A percentile compares a stretch with the other conserved stretches of the same genome.
Evolutionary conservation across 2,797 vertebrate genomes (phyloP).

Genomic region (Lerista edwardsae): DNA sequence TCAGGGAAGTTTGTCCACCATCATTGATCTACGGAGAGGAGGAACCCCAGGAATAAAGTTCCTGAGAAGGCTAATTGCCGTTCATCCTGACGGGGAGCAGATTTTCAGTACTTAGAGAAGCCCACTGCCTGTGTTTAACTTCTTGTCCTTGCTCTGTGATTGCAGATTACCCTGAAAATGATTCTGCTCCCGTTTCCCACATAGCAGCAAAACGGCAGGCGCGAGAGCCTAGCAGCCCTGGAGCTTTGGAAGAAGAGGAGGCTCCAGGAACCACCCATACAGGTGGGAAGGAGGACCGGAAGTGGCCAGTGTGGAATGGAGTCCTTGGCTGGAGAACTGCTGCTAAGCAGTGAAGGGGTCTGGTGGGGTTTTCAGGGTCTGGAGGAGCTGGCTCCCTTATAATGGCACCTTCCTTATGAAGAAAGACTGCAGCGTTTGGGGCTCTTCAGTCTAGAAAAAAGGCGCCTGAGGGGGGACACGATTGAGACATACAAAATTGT

Average conservation of each 20-base stretch:
- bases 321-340: too few species aligned
- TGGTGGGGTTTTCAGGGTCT: too few species aligned
- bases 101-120: not conserved
- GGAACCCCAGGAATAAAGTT: not conserved
- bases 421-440: too few species aligned
- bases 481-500: too few species aligned
- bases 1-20: not conserved
- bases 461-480: too few species aligned
- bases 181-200: not conserved
- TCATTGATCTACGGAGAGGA: not conserved
- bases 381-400: too few species aligned
- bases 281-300: not conserved
- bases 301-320: not conserved
- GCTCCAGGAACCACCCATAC: not conserved
- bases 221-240: not conserved
- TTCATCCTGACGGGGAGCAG: too few species aligned
- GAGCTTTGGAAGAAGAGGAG: not conserved
- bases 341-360: too few species aligned
- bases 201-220: not conserved
- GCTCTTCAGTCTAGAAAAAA: too few species aligned
- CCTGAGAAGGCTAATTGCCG: not conserved
- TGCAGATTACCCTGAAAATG: not conserved
- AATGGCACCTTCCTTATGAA: too few species aligned
- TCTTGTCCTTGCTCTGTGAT: not conserved
- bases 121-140: too few species aligned